Percentiles rank a stretch among this genome's conserved stretches.
phyloP scores from a whole-genome alignment of 1,140 invertebrate species.

The Apis laboriosa region DNA sequence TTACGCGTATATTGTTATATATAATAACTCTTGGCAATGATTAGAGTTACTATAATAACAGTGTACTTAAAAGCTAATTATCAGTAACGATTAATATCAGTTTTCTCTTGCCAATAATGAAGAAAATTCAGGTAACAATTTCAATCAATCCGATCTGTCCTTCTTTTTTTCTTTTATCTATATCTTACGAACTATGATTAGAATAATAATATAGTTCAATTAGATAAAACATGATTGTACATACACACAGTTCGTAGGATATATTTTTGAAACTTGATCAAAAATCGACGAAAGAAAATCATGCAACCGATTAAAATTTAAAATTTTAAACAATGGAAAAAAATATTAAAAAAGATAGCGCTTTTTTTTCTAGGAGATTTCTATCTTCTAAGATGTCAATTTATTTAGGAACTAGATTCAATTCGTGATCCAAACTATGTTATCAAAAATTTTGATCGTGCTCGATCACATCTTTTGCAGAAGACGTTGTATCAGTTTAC shows the following conservation, averaged over 20 bases:
- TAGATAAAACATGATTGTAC: conserved; percentile 43
- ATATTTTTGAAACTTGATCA: not conserved
- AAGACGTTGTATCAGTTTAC: not conserved
- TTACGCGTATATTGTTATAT: conserved; percentile 44
- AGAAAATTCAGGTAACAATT: conserved; percentile 69
- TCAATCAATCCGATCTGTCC: conserved; percentile 56
- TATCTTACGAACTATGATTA: conserved; percentile 13
- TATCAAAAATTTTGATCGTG: conserved; percentile 45
- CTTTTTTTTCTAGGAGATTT: not conserved
- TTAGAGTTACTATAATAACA: conserved; percentile 47
- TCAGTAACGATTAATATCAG: conserved; percentile 41
- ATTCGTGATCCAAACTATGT: conserved; percentile 5
- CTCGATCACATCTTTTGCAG: conserved; percentile 7
- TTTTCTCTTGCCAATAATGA: conserved; percentile 56
- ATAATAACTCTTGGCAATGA: conserved; percentile 54
- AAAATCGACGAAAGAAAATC: not conserved
- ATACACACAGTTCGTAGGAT: not conserved
- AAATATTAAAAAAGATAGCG: not conserved
- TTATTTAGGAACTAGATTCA: conserved; percentile 36
- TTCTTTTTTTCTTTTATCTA: conserved; percentile 14
- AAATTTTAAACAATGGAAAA: not conserved
- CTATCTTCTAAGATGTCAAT: not conserved
- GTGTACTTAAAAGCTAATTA: conserved; percentile 43
- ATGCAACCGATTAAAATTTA: not conserved
- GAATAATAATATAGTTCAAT: not conserved